Evolutionary conservation across 2,113 vertebrate genomes (phyloP), one percentile per base, ranked within the genome.

Genomic region (Microtus oregoni): DNA sequence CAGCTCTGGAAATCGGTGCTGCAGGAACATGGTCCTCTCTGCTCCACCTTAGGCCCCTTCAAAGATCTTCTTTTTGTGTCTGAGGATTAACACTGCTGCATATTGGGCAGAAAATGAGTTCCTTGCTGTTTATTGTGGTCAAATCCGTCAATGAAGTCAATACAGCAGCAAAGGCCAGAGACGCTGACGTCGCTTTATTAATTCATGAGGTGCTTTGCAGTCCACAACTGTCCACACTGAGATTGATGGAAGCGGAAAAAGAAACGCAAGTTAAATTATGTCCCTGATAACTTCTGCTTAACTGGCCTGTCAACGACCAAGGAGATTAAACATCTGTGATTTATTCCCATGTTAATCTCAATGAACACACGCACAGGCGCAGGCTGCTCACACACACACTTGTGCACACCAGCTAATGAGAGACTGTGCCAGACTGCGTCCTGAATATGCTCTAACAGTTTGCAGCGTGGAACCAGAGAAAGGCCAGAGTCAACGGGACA

Each of bases 201-300:
- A 98, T 96, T 94, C 96, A 97, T 82, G 94, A 97, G 86, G 89
- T 77, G 79, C 94, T 95, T 78, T 89, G 96, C 90, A 91, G 96
- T 73, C 94, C 89, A 81, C 72, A 86, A 86, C 92, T 78, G 94
- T 89, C 96, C 94, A 30, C 1, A 24, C 77, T 4, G 26, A 95
- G 95, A 97, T n/a, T 77, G 95, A 97, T 96, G 72, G 92, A 91
- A 96, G 88, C 58, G 0, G 7, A 92, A 92, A 94, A 77, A 41
- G 92, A 93, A 92, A 61, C 22, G 20, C 86, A 78, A 32, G 90
- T 86, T 93, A 90, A 96, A 96, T 96, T 88, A 77, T 63, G 67
- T 95, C 94, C 97, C 86, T 96, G 97, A 94, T 96, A 94, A 94
- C 86, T 94, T 96, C 92, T 97, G 87, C 72, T 95, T 86, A 96